Conservation (phyloP, 2,888 invertebrate species). For the Drosophila yooni region DNA sequence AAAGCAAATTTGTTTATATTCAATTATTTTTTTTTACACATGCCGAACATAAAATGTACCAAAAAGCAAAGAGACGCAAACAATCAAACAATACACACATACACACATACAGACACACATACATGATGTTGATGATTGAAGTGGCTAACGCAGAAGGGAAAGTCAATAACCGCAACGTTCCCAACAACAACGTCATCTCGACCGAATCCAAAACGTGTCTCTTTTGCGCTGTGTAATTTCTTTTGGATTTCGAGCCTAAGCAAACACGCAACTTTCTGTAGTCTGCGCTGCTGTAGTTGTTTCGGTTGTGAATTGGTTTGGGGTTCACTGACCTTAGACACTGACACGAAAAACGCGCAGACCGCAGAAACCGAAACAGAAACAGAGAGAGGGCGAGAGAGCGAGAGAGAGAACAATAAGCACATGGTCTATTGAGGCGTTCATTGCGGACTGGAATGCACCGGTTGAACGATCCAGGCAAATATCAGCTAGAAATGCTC, state of each 20-base stretch:
- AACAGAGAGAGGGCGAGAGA: background rate
- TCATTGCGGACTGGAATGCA: constrained; percentile 21
- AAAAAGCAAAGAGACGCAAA: constrained; percentile 35
- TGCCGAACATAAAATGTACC: constrained; percentile 15
- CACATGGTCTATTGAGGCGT: constrained; percentile 32
- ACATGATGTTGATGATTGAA: constrained; percentile 16
- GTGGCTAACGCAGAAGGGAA: constrained; percentile 34
- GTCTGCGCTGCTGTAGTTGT: constrained; percentile 4
- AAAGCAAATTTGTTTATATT: constrained; percentile 63
- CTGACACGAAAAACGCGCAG: constrained; percentile 12
- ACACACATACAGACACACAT: background rate
- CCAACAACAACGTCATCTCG: constrained; percentile 30
- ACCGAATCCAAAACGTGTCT: constrained; percentile 18
- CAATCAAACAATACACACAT: constrained; percentile 6
- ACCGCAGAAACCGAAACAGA: constrained; percentile 1
- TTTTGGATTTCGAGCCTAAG: constrained; percentile 60
- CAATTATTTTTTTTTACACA: constrained; percentile 30
- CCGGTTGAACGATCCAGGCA: constrained; percentile 39
- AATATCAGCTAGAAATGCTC: constrained; percentile 10
- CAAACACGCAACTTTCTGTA: constrained; percentile 67
- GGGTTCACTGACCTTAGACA: constrained; percentile 72
- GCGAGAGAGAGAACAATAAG: background rate
- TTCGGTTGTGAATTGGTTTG: constrained; percentile 15
- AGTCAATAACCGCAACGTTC: constrained; percentile 67
- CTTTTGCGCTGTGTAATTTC: constrained; percentile 31